Conservation (phyloP, 1,140 invertebrate species). For the Chironomus striatipennis region DNA sequence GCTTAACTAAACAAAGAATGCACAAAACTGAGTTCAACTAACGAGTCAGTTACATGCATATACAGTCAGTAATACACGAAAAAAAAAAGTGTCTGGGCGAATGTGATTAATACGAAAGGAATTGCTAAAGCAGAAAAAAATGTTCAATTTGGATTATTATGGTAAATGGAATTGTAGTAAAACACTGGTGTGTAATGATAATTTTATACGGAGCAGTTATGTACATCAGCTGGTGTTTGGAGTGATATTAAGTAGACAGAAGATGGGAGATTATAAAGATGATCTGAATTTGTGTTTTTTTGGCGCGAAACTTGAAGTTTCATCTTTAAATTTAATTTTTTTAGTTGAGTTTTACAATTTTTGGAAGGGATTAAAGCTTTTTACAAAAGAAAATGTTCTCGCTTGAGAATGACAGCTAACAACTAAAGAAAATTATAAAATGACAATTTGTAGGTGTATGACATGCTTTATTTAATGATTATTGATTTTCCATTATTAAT, state of each 20-base stretch:
- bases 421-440: too few species aligned
- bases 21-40: not conserved
- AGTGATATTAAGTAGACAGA: not conserved
- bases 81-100: constrained; percentile 18
- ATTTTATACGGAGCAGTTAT: not conserved
- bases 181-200: not conserved
- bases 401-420: too few species aligned
- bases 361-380: too few species aligned
- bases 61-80: too few species aligned
- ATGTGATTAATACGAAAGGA: constrained; percentile 17
- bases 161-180: not conserved
- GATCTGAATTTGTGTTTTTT: too few species aligned
- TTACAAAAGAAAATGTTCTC: too few species aligned
- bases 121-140: not conserved
- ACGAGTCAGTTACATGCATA: not conserved
- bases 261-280: too few species aligned
- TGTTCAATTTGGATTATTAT: constrained; percentile 1
- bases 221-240: constrained; percentile 8
- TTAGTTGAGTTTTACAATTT: not conserved
- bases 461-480: not conserved
- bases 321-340: not conserved
- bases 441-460: not conserved
- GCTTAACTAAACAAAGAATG: not conserved
- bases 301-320: not conserved
- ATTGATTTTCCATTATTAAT: not conserved